Conservation (phyloP, 2,797 vertebrate species). For the Neoniphon sammara region DNA sequence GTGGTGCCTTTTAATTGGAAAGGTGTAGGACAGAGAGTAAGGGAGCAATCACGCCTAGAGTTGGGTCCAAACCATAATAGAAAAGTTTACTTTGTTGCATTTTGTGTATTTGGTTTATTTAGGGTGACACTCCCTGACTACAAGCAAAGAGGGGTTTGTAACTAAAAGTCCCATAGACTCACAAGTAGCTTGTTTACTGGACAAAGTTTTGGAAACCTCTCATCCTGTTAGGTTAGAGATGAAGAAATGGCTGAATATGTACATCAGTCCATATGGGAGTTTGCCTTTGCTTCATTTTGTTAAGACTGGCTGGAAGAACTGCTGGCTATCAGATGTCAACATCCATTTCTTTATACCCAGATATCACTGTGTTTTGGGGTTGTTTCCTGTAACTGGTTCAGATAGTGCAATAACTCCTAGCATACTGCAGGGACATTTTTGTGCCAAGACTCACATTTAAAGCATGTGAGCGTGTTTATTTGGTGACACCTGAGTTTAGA, state of each 20-base stretch:
- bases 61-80: background rate
- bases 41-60: constrained; percentile 3
- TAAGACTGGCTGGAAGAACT: constrained; percentile 2
- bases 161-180: background rate
- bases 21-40: constrained; percentile 32
- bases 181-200: background rate
- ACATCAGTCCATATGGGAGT: background rate
- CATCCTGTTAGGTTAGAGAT: constrained; percentile 9
- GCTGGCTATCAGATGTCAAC: constrained; percentile 11
- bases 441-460: no score
- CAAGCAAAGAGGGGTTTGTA: background rate
- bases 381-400: constrained; percentile 14
- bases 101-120: background rate
- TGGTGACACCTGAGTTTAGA: no score
- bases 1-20: constrained; percentile 56
- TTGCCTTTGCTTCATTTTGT: background rate
- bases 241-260: background rate
- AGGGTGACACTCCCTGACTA: background rate
- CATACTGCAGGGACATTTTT: background rate
- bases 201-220: constrained; percentile 16
- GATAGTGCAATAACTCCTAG: constrained; percentile 23
- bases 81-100: background rate
- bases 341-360: constrained; percentile 16
- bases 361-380: constrained; percentile 21
- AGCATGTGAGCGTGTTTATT: no score